Evolutionary conservation across 1,140 invertebrate genomes (phyloP).

Genomic region (Formica selysi): DNA sequence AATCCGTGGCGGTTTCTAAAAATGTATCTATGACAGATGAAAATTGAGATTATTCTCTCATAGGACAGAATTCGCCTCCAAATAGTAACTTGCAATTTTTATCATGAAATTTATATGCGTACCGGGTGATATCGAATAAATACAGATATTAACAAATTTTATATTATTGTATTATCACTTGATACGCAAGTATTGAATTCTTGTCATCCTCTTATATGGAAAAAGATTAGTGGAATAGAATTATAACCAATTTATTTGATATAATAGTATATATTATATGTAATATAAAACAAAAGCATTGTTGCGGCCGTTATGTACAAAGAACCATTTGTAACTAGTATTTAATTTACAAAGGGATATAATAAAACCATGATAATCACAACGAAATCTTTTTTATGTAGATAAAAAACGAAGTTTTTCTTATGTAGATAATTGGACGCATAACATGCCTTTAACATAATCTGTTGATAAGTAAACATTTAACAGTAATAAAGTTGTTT

Average conservation of each 20-base stretch:
- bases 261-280: constrained; percentile 80
- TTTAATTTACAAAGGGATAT: constrained; percentile 84
- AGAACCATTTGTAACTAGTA: constrained; percentile 85
- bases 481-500: constrained; percentile 36
- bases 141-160: background rate
- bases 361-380: constrained; percentile 83
- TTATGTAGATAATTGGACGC: background rate
- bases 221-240: constrained; percentile 70
- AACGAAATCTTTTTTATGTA: constrained; percentile 25
- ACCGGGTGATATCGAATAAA: background rate
- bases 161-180: background rate
- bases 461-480: constrained; percentile 12
- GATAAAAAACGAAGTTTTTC: too few relatives aligned
- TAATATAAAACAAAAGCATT: constrained; percentile 84
- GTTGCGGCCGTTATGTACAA: constrained; percentile 85
- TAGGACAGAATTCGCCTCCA: background rate
- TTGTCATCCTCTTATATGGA: constrained; percentile 52
- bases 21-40: background rate
- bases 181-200: constrained; percentile 18
- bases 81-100: constrained; percentile 17
- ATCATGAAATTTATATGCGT: constrained; percentile 21
- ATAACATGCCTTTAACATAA: constrained; percentile 5
- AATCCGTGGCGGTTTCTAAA: background rate
- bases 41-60: constrained; percentile 28
- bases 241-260: constrained; percentile 84